phyloP scores from a whole-genome alignment of 1,140 invertebrate species.

The Hyles vespertilio region DNA sequence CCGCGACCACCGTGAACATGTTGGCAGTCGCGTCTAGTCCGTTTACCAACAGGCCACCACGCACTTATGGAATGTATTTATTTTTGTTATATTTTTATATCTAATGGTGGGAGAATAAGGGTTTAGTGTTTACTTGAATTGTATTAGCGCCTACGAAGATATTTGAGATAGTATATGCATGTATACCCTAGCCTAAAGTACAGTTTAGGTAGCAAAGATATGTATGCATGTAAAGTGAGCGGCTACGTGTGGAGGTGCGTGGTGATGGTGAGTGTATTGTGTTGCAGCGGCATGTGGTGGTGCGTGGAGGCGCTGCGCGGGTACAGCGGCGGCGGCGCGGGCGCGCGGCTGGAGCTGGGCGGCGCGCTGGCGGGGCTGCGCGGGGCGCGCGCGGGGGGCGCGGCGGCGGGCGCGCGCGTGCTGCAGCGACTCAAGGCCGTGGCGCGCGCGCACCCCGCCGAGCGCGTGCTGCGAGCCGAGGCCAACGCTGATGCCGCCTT shows the following conservation, averaged over 20 bases:
- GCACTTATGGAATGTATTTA: no score
- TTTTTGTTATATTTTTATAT: no score
- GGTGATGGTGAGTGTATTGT: background rate
- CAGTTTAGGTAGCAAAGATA: background rate
- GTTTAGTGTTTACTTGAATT: no score
- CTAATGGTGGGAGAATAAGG: no score
- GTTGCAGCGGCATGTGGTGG: slow-evolving; percentile 53
- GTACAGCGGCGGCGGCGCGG: slow-evolving; percentile 58
- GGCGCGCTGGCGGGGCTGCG: slow-evolving; percentile 59
- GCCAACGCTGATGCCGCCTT: slow-evolving; percentile 67
- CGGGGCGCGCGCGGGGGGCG: slow-evolving; percentile 29
- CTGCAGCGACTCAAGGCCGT: slow-evolving; percentile 60
- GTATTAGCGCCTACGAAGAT: no score
- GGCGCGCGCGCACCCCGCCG: slow-evolving; percentile 45
- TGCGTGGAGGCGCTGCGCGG: slow-evolving; percentile 68
- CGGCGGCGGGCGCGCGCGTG: slow-evolving; percentile 34
- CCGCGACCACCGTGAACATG: no score
- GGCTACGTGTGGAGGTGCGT: no score
- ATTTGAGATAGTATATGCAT: no score
- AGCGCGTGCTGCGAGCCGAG: slow-evolving; percentile 50
- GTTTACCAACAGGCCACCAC: no score
- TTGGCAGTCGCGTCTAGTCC: no score
- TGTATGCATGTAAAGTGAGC: background rate
- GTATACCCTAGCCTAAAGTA: no score
- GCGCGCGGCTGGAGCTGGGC: slow-evolving; percentile 61